Evolutionary conservation across 2,113 vertebrate species (phyloP).

Genomic region (Diadophis punctatus): DNA sequence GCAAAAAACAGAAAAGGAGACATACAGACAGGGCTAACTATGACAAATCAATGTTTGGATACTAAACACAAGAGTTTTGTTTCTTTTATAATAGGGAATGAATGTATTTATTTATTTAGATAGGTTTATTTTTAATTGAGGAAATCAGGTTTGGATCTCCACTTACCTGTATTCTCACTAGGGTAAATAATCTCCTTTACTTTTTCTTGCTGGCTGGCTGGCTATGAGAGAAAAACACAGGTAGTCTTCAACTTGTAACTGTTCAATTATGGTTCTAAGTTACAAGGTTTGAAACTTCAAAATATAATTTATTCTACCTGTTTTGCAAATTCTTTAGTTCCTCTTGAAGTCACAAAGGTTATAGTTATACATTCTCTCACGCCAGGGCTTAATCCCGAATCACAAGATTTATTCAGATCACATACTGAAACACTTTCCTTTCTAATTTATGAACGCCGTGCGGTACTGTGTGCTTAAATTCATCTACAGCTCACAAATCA

Average conservation of each 20-base stretch:
- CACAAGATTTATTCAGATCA: not conserved
- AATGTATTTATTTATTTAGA: not conserved
- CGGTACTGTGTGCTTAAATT: not conserved
- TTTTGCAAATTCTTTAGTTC: not conserved
- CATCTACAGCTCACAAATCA: not conserved
- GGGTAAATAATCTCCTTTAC: not conserved
- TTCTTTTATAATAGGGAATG: not conserved
- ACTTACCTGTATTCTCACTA: not conserved
- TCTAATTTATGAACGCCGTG: not conserved
- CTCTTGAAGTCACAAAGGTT: not conserved
- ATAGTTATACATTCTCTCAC: not conserved
- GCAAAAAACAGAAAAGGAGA: not conserved
- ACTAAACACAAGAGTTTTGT: not conserved
- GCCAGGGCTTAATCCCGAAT: not conserved
- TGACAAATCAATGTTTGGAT: not conserved
- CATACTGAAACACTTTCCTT: not conserved
- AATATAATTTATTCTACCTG: not conserved
- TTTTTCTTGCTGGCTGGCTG: not conserved
- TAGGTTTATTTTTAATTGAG: not conserved
- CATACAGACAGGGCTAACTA: not conserved
- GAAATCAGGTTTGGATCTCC: not conserved
- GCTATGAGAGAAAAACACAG: not conserved
- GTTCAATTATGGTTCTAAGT: not conserved
- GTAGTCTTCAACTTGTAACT: not conserved
- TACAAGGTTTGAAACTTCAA: not conserved